These are phyloP conservation scores for Diogma glabrata DNA, from an alignment of 2,888 invertebrate species.

Conservation along the genomic window DNA sequence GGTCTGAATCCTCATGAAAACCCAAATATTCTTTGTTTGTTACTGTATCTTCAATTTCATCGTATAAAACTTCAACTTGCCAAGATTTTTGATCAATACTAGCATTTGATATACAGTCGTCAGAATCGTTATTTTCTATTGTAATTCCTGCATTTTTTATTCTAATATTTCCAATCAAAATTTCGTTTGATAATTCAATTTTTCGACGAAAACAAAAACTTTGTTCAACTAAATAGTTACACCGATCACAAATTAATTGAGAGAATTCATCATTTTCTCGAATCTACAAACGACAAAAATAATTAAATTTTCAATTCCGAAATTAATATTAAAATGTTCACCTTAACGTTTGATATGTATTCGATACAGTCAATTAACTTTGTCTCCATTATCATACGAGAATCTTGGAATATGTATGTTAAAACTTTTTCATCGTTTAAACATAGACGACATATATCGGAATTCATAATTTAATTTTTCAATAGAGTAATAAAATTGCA, in stretches of 20 bases:
- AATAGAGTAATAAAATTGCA: too few species aligned
- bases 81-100: neutral
- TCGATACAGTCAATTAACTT: neutral
- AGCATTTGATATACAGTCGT: neutral
- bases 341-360: constrained; percentile 5
- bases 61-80: neutral
- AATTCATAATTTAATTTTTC: too few species aligned
- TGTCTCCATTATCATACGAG: neutral
- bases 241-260: constrained; percentile 2
- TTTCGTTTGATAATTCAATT: neutral
- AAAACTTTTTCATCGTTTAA: constrained; percentile 1
- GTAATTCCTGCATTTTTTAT: neutral
- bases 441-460: constrained; percentile 5
- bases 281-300: constrained; percentile 1
- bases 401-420: neutral
- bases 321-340: neutral
- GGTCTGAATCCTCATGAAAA: neutral
- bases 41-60: neutral
- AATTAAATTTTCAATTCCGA: neutral
- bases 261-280: neutral
- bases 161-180: neutral
- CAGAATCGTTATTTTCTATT: neutral
- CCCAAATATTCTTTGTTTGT: neutral
- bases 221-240: constrained; percentile 6
- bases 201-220: constrained; percentile 1